Percentiles rank a stretch among this genome's conserved stretches.
phyloP scores from a whole-genome alignment of 1,140 invertebrate species.

The Sminthurinus signatus region DNA sequence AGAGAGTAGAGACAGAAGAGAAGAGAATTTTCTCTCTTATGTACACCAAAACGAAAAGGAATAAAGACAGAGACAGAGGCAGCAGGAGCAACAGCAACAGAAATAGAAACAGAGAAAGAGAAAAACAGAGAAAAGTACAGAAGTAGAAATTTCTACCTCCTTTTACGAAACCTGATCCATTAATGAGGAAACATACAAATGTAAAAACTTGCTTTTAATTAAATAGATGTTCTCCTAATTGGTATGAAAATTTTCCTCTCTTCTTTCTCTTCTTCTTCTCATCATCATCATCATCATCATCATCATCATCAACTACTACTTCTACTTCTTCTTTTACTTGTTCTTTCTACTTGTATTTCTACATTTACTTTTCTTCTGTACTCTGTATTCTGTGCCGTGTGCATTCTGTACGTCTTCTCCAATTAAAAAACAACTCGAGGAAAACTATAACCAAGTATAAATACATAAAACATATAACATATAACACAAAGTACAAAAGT shows the following conservation, averaged over 20 bases:
- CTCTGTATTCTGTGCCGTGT: too few species aligned
- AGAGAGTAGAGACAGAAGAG: too few species aligned
- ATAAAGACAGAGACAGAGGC: too few species aligned
- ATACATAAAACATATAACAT: not conserved
- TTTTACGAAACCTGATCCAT: conserved; percentile 15
- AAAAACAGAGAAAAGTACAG: not conserved
- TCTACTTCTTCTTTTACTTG: not conserved
- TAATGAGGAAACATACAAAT: conserved; percentile 10
- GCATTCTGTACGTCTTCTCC: not conserved
- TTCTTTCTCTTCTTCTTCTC: not conserved
- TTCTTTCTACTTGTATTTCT: conserved; percentile 1
- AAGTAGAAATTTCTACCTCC: conserved; percentile 8
- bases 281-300: conserved; percentile 1
- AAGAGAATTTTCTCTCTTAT: too few species aligned
- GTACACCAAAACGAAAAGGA: too few species aligned
- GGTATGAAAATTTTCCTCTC: conserved; percentile 16
- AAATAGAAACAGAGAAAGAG: too few species aligned
- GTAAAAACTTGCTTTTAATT: conserved; percentile 17
- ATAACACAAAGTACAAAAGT: too few species aligned
- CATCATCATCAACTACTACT: not conserved
- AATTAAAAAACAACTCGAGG: conserved; percentile 15
- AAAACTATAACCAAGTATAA: conserved; percentile 3
- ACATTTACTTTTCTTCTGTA: too few species aligned
- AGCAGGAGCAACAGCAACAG: too few species aligned
- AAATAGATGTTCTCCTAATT: conserved; percentile 18